These are phyloP conservation scores for Phaonia tiefii DNA, from an alignment of 2,888 invertebrate species.

Conservation along the genomic window DNA sequence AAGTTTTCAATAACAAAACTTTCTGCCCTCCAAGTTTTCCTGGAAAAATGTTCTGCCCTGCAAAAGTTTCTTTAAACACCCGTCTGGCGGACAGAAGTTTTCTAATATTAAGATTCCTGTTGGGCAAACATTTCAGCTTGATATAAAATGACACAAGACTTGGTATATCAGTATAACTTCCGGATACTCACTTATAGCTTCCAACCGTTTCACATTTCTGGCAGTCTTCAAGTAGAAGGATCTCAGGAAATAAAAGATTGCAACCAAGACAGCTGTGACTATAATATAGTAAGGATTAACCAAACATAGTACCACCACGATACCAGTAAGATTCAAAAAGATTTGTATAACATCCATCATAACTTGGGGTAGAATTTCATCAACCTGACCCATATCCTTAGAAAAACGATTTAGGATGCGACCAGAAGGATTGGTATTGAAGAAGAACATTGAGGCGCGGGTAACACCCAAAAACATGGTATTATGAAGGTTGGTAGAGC, in stretches of 20 bases:
- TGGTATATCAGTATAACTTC: no score
- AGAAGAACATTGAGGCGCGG: constrained; percentile 91
- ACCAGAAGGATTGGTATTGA: constrained; percentile 92
- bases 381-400: constrained; percentile 88
- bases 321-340: constrained; percentile 88
- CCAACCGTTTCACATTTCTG: constrained; percentile 90
- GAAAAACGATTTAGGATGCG: constrained; percentile 93
- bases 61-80: no score
- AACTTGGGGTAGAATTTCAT: constrained; percentile 78
- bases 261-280: constrained; percentile 85
- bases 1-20: no score
- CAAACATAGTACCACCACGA: constrained; percentile 88
- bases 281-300: constrained; percentile 88
- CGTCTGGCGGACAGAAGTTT: no score
- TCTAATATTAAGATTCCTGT: no score
- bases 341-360: constrained; percentile 84
- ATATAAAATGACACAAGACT: no score
- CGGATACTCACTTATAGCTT: constrained; percentile 91
- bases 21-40: no score
- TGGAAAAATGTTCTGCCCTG: no score
- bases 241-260: constrained; percentile 88
- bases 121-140: no score
- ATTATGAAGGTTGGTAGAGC: constrained; percentile 90
- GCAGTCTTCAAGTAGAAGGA: constrained; percentile 90
- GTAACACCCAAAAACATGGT: constrained; percentile 91